Base-by-base conservation (phyloP, 64 coral and sea anemone genomes). In the Platygyra sinensis region DNA sequence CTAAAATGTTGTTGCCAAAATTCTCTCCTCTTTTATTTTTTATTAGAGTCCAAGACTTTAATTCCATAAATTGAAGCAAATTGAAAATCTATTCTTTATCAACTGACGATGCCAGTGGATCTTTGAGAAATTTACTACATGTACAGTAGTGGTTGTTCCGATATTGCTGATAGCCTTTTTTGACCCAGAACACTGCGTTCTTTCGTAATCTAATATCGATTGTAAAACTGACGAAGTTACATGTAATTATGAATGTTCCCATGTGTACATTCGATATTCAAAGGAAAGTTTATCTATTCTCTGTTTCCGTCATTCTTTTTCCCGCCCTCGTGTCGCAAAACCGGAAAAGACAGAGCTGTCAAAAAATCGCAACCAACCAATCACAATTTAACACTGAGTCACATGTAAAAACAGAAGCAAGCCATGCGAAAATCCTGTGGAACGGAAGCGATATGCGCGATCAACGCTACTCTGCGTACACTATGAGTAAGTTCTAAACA, bases 351-450 rank as follows among this genome's bases (percentile, higher is more conserved):
- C 1, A 85, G 19, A 42, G 54, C 80, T 85, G 62, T 72, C 62
- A 85, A 10, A 85, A 72, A 85, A 65, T 9, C 22, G 0, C 39
- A 22, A 51, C 38, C 24, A 72, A 13, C 81, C 81, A 85, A 85
- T 85, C 33, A 85, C 10, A 46, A 4, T 69, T 85, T n/a, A 20
- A 20, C 22, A 27, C 16, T 71, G 10, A 28, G 38, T 85, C 81
- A 85, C 63, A 67, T 83, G 80, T 16, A 61, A 83, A 83, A 83
- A 83, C 80, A 85, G 60, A 85, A 72, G 22, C 14, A 42, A 85
- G 7, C 63, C 81, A 71, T 71, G 81, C 62, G 81, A 71, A 52
- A 24, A 71, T 71, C 81, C 63, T 71, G 63, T 51, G 7, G 38
- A 64, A 67, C 12, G 62, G 38, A 20, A 33, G 5, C 16, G 27